phyloP scores from a whole-genome alignment of 2,888 invertebrate species.

The Clepsis dumicolana region DNA sequence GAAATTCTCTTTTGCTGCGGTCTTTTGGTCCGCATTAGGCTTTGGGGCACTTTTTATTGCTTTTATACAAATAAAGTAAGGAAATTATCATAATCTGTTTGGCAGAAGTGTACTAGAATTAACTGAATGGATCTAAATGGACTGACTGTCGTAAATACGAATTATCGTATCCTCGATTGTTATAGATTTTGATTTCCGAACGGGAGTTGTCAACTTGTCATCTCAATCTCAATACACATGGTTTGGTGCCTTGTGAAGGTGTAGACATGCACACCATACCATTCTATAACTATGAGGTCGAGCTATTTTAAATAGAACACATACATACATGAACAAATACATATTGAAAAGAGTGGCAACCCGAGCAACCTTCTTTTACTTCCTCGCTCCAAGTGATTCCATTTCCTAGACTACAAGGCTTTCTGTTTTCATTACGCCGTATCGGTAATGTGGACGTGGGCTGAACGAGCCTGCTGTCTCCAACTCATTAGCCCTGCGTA shows the following conservation, averaged over 20 bases:
- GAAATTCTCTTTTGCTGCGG: constrained; percentile 15
- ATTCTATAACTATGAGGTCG: too few species aligned
- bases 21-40: not conserved
- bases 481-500: constrained; percentile 16
- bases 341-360: not conserved
- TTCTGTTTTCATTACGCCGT: constrained; percentile 15
- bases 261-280: too few species aligned
- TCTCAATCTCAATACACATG: too few species aligned
- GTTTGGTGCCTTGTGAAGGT: too few species aligned
- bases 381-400: constrained; percentile 8
- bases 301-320: too few species aligned
- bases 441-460: constrained; percentile 10
- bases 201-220: too few species aligned
- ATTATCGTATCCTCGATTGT: too few species aligned
- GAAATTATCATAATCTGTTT: too few species aligned
- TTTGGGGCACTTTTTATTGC: not conserved
- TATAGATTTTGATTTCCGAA: too few species aligned
- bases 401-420: constrained; percentile 18
- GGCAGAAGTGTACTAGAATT: too few species aligned
- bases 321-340: not conserved
- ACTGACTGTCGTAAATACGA: too few species aligned
- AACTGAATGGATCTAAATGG: too few species aligned
- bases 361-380: constrained; percentile 6
- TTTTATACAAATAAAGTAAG: not conserved
- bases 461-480: not conserved